Evolutionary conservation across 2,797 vertebrate species (phyloP).

Genomic region (Holocentrus rufus): DNA sequence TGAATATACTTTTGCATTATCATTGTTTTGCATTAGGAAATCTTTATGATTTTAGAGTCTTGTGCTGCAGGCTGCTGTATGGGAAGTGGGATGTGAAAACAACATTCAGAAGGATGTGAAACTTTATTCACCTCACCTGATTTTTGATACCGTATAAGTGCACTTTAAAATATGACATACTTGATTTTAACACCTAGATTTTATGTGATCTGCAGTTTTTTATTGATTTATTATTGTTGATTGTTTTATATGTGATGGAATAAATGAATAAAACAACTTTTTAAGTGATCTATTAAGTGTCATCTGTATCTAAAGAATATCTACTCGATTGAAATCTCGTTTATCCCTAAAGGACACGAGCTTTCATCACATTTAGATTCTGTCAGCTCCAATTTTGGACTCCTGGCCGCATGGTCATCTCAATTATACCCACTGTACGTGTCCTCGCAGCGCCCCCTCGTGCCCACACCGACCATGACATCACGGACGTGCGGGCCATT

Average conservation of each 20-base stretch:
- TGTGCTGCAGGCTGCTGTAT: background rate
- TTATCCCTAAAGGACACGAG: background rate
- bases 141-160: background rate
- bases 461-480: constrained; percentile 19
- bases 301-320: background rate
- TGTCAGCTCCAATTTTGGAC: background rate
- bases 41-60: background rate
- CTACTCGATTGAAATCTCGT: too few relatives aligned
- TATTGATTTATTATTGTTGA: too few relatives aligned
- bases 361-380: background rate
- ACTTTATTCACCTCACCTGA: background rate
- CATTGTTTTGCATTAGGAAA: background rate
- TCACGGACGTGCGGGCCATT: constrained; percentile 41
- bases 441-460: constrained; percentile 52
- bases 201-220: too few relatives aligned
- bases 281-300: background rate
- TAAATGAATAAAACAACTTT: constrained; percentile 21
- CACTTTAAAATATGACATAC: background rate
- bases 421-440: too few relatives aligned
- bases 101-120: background rate
- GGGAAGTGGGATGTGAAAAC: background rate
- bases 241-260: constrained; percentile 20
- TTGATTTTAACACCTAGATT: too few relatives aligned
- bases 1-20: background rate
- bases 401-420: background rate